phyloP scores from a whole-genome alignment of 2,797 vertebrate genomes.

The Catostomus latipinnis region DNA sequence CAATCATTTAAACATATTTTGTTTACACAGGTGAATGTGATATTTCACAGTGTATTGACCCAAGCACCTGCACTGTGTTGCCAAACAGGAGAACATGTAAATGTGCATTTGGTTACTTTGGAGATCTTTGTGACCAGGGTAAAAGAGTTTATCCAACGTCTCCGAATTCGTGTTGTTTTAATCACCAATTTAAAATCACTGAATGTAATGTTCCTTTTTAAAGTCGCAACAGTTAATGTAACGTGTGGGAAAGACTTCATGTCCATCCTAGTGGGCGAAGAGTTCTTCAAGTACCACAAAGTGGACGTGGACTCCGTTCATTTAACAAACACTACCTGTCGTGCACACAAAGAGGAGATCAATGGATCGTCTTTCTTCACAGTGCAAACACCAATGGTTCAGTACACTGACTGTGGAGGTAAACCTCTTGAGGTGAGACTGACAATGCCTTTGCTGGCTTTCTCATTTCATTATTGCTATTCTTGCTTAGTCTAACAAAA shows the following conservation, averaged over 20 bases:
- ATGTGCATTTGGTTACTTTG: slow-evolving; percentile 71
- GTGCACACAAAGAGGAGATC: slow-evolving; percentile 62
- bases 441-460: no score
- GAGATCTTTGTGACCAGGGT: slow-evolving; percentile 74
- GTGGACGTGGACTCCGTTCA: slow-evolving; percentile 71
- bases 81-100: slow-evolving; percentile 63
- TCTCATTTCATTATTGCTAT: neutral
- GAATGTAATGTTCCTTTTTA: neutral
- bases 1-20: neutral
- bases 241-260: slow-evolving; percentile 72
- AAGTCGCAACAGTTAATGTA: slow-evolving; percentile 69
- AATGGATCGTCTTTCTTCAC: slow-evolving; percentile 62
- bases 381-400: slow-evolving; percentile 64
- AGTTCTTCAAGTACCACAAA: slow-evolving; percentile 74
- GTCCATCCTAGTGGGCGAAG: slow-evolving; percentile 66
- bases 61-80: slow-evolving; percentile 62
- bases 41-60: slow-evolving; percentile 65
- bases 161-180: neutral
- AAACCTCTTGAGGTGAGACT: slow-evolving; percentile 66
- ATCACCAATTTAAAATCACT: neutral
- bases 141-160: neutral
- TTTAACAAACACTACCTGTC: slow-evolving; percentile 71
- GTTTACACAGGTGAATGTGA: slow-evolving; percentile 68
- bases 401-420: slow-evolving; percentile 75
- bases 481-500: no score